These are phyloP conservation scores for Daphoenositta chrysoptera DNA, from an alignment of 2,113 vertebrate species.

Conservation along the genomic window DNA sequence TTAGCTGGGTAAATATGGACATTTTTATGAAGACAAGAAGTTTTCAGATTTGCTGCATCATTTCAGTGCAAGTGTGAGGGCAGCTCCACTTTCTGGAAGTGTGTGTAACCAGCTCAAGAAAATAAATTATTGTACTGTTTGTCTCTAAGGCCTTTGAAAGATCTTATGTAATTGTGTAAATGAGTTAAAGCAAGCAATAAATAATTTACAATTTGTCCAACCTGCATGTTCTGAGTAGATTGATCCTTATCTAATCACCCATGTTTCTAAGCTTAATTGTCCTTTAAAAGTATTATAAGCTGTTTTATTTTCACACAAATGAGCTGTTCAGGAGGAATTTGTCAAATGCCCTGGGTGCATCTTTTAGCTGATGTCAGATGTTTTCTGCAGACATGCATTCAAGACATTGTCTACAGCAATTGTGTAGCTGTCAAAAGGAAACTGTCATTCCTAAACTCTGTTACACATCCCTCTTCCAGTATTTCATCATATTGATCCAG, in stretches of 20 bases:
- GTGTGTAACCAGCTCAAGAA: neutral
- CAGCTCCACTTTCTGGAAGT: neutral
- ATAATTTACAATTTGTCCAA: neutral
- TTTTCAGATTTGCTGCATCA: neutral
- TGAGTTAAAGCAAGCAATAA: neutral
- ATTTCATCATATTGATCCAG: neutral
- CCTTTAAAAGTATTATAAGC: slow-evolving; percentile 10
- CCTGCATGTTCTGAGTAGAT: neutral
- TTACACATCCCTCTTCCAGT: neutral
- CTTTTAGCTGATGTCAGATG: neutral
- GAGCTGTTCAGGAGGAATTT: neutral
- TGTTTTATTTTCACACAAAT: neutral
- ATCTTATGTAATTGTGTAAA: neutral
- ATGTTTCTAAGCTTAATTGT: slow-evolving; percentile 17
- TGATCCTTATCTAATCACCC: slow-evolving; percentile 8
- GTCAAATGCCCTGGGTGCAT: neutral
- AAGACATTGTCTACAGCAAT: neutral
- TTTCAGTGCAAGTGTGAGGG: neutral
- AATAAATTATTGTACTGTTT: neutral
- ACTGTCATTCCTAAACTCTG: neutral
- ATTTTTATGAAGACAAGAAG: neutral
- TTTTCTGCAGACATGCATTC: neutral
- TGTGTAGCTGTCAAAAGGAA: neutral
- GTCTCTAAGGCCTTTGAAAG: neutral
- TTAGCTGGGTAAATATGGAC: neutral